These are phyloP conservation scores for Thera britannica DNA, from an alignment of 2,888 invertebrate species.

Conservation along the genomic window DNA sequence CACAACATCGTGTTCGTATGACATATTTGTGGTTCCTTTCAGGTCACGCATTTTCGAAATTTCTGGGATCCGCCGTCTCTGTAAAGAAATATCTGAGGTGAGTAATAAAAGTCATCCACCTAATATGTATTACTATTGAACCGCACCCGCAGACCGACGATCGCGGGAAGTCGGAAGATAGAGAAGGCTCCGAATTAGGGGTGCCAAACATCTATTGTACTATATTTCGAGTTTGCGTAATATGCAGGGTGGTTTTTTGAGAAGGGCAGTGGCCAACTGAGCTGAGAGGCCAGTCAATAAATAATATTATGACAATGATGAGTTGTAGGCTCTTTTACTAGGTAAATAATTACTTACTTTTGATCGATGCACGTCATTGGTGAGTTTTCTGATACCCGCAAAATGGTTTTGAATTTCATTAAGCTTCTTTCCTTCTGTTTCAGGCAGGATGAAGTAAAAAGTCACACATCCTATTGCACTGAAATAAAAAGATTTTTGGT, in stretches of 20 bases:
- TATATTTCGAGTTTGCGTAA: no score
- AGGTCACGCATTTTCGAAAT: slow-evolving; percentile 58
- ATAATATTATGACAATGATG: no score
- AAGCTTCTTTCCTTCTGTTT: slow-evolving; percentile 92
- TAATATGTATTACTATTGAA: no score
- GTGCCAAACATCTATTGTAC: no score
- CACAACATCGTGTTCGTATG: slow-evolving; percentile 60
- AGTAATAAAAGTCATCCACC: not conserved
- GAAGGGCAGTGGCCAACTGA: no score
- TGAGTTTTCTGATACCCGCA: slow-evolving; percentile 82
- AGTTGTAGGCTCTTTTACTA: no score
- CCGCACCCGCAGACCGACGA: no score
- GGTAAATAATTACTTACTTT: slow-evolving; percentile 50
- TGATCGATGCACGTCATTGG: slow-evolving; percentile 73
- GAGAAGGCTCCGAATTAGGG: no score
- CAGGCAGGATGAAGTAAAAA: slow-evolving; percentile 89
- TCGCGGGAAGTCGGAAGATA: no score
- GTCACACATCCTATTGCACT: slow-evolving; percentile 86
- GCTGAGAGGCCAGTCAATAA: no score
- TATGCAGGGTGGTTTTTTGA: no score
- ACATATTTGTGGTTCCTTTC: slow-evolving; percentile 61
- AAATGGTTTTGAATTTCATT: slow-evolving; percentile 89
- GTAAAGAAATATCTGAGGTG: slow-evolving; percentile 38
- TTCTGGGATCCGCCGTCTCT: slow-evolving; percentile 54
- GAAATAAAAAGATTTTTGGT: slow-evolving; percentile 42